Conservation (phyloP, 92 coral and sea anemone species). For the Parazoanthus swiftii region DNA sequence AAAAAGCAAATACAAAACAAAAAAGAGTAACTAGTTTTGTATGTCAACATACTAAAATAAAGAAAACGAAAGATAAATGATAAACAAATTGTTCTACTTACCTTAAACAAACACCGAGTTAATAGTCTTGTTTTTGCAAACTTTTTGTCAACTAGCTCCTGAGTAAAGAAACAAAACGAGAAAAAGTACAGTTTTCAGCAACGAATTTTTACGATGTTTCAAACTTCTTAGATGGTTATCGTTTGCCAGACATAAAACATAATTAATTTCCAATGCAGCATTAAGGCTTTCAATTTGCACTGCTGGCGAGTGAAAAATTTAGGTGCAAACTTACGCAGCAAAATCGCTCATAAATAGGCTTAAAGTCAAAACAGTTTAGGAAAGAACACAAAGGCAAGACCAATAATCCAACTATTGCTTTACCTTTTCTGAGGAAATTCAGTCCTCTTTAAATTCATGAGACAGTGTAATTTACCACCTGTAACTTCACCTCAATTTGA, state of each 20-base stretch:
- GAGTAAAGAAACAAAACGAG: background rate
- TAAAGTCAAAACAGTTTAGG: background rate
- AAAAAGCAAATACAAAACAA: too few species aligned
- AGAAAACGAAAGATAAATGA: background rate
- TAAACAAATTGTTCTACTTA: background rate
- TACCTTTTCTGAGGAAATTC: background rate
- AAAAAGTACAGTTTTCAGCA: background rate
- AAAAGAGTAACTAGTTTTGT: too few species aligned
- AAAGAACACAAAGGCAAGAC: background rate
- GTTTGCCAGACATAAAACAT: too few species aligned
- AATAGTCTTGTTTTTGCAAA: background rate
- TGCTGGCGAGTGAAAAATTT: background rate
- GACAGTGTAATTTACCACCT: background rate
- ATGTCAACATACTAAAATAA: background rate
- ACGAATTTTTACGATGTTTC: background rate
- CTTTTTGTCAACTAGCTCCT: background rate
- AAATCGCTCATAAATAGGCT: too few species aligned
- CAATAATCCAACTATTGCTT: background rate
- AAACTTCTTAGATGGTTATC: background rate
- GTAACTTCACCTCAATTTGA: slow-evolving; percentile 1
- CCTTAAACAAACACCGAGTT: background rate
- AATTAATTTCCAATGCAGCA: too few species aligned
- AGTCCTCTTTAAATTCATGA: background rate
- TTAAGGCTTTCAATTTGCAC: background rate
- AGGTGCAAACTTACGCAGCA: background rate